Conservation (phyloP, 2,113 vertebrate species). For the Syngnathus floridae region DNA sequence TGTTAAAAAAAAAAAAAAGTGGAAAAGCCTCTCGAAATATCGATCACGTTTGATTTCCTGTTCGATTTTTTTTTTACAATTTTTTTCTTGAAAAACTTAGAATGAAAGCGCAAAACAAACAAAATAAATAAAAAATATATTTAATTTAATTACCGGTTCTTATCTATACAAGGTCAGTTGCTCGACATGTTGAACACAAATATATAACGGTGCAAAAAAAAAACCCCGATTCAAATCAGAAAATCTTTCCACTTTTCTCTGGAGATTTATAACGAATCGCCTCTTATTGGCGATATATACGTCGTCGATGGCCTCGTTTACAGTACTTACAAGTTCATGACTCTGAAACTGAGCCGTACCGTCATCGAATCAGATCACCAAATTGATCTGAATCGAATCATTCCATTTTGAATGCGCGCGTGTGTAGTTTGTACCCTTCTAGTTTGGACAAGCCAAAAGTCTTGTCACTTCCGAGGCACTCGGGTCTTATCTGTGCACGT, state of each 20-base stretch:
- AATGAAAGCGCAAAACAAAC: neutral
- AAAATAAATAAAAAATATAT: conserved; percentile 54
- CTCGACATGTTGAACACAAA: neutral
- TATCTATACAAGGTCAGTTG: conserved; percentile 57
- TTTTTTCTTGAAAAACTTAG: neutral
- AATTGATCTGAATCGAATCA: too few species aligned
- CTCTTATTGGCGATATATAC: too few species aligned
- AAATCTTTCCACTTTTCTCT: neutral
- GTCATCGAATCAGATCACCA: too few species aligned
- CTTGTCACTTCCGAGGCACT: conserved; percentile 33
- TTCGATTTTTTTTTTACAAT: neutral
- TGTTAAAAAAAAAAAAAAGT: conserved; percentile 4
- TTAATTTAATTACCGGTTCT: conserved; percentile 70
- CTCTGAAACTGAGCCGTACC: too few species aligned
- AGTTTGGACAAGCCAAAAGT: neutral
- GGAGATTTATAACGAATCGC: too few species aligned
- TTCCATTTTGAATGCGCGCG: too few species aligned
- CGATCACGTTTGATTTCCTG: conserved; percentile 16
- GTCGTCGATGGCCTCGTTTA: too few species aligned
- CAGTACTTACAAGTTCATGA: too few species aligned
- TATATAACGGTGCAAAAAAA: neutral
- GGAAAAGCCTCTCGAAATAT: conserved; percentile 30
- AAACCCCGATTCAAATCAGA: neutral
- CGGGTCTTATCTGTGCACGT: conserved; percentile 6
- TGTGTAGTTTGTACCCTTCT: conserved; percentile 2